phyloP scores from a whole-genome alignment of 1,140 invertebrate genomes.

The Teleopsis dalmanni region DNA sequence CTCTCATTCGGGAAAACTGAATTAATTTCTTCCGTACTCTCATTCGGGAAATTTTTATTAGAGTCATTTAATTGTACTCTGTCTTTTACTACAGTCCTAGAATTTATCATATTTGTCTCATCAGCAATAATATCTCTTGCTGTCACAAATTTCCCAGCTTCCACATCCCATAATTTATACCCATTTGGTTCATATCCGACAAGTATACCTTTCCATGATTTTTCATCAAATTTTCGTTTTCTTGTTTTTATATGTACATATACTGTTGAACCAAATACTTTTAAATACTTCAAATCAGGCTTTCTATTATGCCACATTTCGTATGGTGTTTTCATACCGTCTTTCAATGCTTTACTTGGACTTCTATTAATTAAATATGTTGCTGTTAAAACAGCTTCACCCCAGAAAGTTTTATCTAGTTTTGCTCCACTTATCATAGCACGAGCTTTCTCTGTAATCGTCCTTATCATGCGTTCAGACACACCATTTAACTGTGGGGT shows the following conservation, averaged over 20 bases:
- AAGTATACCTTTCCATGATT: slow-evolving; percentile 40
- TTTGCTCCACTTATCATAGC: no score
- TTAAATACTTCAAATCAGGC: no score
- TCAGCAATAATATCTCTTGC: slow-evolving; percentile 42
- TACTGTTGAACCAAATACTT: no score
- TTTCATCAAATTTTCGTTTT: slow-evolving; percentile 43
- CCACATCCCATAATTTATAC: slow-evolving; percentile 41
- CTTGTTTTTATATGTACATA: slow-evolving; percentile 42
- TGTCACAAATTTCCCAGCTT: slow-evolving; percentile 30
- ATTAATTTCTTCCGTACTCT: neutral
- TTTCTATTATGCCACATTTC: slow-evolving; percentile 47
- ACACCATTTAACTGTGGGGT: slow-evolving; percentile 49
- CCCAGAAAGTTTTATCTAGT: slow-evolving; percentile 34
- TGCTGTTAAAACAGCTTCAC: slow-evolving; percentile 36
- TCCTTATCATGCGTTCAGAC: no score
- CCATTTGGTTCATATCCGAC: slow-evolving; percentile 44
- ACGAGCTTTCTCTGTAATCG: no score
- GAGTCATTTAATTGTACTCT: slow-evolving; percentile 5
- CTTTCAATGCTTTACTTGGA: slow-evolving; percentile 38
- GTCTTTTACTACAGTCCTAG: slow-evolving; percentile 17
- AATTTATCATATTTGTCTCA: slow-evolving; percentile 35
- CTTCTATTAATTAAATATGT: slow-evolving; percentile 44
- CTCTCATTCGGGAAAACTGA: slow-evolving; percentile 3
- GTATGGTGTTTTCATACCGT: slow-evolving; percentile 41
- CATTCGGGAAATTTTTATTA: slow-evolving; percentile 10